These are phyloP conservation scores for Meloidogyne exigua DNA, from an alignment of 1,140 invertebrate species.

Conservation along the genomic window DNA sequence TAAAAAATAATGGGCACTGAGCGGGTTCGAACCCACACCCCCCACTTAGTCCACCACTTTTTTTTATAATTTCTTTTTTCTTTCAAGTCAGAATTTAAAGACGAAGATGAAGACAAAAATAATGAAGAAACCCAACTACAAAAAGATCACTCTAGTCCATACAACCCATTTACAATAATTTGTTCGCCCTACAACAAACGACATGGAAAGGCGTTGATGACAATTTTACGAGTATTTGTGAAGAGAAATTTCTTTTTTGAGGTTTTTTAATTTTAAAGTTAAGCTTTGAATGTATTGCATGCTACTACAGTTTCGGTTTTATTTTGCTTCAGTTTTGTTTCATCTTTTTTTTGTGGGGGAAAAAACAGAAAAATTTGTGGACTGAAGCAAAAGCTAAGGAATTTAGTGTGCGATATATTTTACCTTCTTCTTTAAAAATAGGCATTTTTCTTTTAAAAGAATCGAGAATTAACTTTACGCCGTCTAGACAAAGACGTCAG, in stretches of 20 bases:
- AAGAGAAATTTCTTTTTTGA: constrained; percentile 15
- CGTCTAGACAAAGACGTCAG: neutral
- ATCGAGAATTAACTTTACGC: too few species aligned
- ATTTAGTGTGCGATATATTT: too few species aligned
- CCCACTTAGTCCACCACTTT: neutral
- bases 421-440: too few species aligned
- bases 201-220: constrained; percentile 16
- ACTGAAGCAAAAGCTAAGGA: too few species aligned
- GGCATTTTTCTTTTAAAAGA: too few species aligned
- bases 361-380: too few species aligned
- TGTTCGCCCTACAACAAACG: constrained; percentile 16
- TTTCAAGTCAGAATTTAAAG: neutral
- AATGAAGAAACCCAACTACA: neutral
- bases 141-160: neutral
- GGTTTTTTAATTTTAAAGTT: neutral
- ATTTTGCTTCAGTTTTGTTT: neutral
- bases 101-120: neutral
- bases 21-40: too few species aligned
- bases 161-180: neutral
- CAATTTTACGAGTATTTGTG: constrained; percentile 8
- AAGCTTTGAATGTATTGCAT: neutral
- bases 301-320: too few species aligned
- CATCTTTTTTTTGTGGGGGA: too few species aligned
- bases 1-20: neutral
- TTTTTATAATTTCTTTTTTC: neutral